These are phyloP conservation scores for Diaphora mendica DNA, from an alignment of 2,888 invertebrate genomes.

Conservation along the genomic window DNA sequence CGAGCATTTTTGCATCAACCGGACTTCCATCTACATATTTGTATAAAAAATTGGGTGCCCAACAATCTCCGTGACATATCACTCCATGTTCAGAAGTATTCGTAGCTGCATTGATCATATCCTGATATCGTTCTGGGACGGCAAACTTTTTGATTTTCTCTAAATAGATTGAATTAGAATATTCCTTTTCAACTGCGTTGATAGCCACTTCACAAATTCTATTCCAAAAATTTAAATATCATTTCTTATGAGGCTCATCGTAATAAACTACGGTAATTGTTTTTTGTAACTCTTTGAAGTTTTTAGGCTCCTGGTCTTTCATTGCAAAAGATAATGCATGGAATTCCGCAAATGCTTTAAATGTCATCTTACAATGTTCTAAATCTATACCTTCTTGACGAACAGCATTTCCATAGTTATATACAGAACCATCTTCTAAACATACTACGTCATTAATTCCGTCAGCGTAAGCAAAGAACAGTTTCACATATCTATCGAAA, in stretches of 20 bases:
- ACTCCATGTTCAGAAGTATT: slow-evolving; percentile 78
- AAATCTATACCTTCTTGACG: slow-evolving; percentile 83
- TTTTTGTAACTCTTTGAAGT: slow-evolving; percentile 75
- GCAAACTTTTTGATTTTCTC: slow-evolving; percentile 85
- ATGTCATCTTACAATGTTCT: slow-evolving; percentile 79
- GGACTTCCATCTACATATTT: slow-evolving; percentile 67
- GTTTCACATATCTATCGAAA: slow-evolving; percentile 80
- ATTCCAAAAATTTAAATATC: slow-evolving; percentile 86
- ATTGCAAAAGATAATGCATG: slow-evolving; percentile 88
- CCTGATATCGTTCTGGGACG: slow-evolving; percentile 82
- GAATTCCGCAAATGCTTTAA: slow-evolving; percentile 85
- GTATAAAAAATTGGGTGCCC: slow-evolving; percentile 91
- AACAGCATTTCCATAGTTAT: slow-evolving; percentile 76
- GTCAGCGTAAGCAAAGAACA: slow-evolving; percentile 80
- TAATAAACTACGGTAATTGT: slow-evolving; percentile 87
- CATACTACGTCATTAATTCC: slow-evolving; percentile 86
- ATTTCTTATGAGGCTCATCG: slow-evolving; percentile 79
- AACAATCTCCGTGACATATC: slow-evolving; percentile 90
- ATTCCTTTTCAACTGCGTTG: slow-evolving; percentile 89
- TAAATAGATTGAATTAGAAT: slow-evolving; percentile 86
- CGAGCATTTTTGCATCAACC: slow-evolving; percentile 87
- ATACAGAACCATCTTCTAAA: slow-evolving; percentile 83
- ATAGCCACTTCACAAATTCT: slow-evolving; percentile 83
- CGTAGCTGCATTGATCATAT: slow-evolving; percentile 76
- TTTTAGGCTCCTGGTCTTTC: slow-evolving; percentile 82